Evolutionary conservation across 2,113 vertebrate species (phyloP), one percentile per base, ranked within the genome.

Genomic region (Alectura lathami): DNA sequence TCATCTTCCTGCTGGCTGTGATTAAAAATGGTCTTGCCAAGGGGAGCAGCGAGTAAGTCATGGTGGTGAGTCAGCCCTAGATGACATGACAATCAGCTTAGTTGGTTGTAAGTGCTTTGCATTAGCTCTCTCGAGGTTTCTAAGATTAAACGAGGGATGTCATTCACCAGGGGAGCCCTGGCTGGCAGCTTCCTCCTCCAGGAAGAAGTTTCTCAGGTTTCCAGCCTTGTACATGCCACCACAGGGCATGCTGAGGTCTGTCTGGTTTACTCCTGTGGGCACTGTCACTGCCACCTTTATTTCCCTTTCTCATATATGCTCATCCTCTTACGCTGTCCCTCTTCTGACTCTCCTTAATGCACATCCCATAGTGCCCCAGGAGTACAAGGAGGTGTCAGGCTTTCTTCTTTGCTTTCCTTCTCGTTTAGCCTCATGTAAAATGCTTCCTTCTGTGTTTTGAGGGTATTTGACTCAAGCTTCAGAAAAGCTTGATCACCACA

Each of bases 101-200:
- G n/a, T n/a, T 62, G 57, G 30, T 80, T 83, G 59, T 74, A 77
- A 88, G 53, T 69, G 45, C 27, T 93, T 93, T 76, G 74, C 38
- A 72, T 92, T 76, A 56, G 63, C 73, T 38, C 73, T 38, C 42
- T 63, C 48, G n/a, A 75, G 32, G 56, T 17, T 56, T 56, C 54
- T n/a, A 56, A 56, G 54, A n/a, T 94, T 93, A 69, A 96, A 95
- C 6, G 36, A 24, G 43, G 34, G 43, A 91, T 23, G 56, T 48
- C 1, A 0, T 94, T 86, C 32, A 67, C 18, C 29, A 27, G 13
- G 27, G n/a, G 32, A 80, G 22, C 3, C 7, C 47, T 45, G 56
- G 24, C 32, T 50, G 62, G 22, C 34, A 73, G 16, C 38, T 50
- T 34, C 4, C 30, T 51, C 51, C 34, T 83, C 66, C 66, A 53